These are phyloP conservation scores for Sceloporus tristichus DNA, from an alignment of 2,113 vertebrate species.

Conservation along the genomic window DNA sequence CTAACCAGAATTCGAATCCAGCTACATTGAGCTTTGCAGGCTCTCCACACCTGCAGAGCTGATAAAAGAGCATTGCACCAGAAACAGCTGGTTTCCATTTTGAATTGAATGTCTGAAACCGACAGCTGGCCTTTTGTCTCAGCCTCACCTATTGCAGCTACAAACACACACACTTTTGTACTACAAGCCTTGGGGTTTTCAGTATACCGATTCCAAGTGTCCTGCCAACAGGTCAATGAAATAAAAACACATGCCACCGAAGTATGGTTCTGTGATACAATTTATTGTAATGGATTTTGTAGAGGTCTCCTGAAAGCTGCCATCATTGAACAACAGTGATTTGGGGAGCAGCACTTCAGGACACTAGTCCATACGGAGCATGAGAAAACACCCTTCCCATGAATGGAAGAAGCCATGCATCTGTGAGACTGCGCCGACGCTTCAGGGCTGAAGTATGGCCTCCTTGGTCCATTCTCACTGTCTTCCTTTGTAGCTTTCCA, in stretches of 20 bases:
- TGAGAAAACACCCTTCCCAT: background rate
- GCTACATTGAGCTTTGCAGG: too few species aligned
- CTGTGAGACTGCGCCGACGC: background rate
- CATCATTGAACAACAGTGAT: background rate
- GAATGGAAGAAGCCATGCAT: constrained; percentile 1
- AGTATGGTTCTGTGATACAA: background rate
- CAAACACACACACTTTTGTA: too few species aligned
- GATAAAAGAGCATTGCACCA: too few species aligned
- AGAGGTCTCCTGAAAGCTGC: background rate
- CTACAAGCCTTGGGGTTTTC: background rate
- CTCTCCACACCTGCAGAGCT: too few species aligned
- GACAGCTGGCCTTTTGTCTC: too few species aligned
- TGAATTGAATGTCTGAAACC: too few species aligned
- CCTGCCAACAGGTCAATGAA: background rate
- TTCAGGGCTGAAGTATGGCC: background rate
- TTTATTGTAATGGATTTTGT: constrained; percentile 27
- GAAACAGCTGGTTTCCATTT: too few species aligned
- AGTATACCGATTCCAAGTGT: too few species aligned
- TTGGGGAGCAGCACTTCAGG: background rate
- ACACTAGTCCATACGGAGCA: constrained; percentile 33
- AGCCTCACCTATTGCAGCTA: too few species aligned
- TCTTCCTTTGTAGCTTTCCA: constrained; percentile 69
- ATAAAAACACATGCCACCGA: background rate
- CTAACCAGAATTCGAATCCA: too few species aligned
- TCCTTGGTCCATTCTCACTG: constrained; percentile 62